Conservation (phyloP, 2,113 vertebrate species). For the Meles meles region DNA sequence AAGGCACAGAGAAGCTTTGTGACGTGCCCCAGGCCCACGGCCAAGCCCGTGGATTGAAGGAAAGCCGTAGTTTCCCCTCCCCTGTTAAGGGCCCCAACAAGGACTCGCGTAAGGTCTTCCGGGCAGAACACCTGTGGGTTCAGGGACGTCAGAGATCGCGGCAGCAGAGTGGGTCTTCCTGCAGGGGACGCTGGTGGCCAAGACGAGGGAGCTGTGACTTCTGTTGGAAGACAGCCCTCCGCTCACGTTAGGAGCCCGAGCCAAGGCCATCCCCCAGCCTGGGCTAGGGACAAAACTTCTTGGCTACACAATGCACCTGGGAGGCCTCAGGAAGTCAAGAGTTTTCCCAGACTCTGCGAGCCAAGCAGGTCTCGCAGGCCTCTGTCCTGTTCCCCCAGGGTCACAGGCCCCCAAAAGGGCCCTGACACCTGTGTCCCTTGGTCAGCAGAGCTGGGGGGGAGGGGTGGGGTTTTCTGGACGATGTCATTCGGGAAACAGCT, state of each 20-base stretch:
- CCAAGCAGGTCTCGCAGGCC: background rate
- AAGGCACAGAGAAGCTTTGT: fast-evolving
- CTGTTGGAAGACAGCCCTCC: fast-evolving
- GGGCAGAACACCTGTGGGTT: background rate
- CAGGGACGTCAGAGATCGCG: background rate
- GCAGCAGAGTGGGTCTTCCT: background rate
- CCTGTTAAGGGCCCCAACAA: fast-evolving
- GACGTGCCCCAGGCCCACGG: fast-evolving
- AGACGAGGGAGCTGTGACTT: fast-evolving
- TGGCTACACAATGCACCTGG: fast-evolving
- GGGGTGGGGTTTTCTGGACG: background rate
- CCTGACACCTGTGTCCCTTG: background rate
- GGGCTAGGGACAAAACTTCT: background rate
- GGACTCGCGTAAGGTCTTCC: fast-evolving
- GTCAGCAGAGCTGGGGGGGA: background rate
- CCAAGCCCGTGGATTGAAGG: background rate
- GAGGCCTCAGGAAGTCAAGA: background rate
- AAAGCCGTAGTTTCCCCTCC: background rate
- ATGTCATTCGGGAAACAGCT: conserved; percentile 26
- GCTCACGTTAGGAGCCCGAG: background rate
- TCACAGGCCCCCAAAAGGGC: background rate
- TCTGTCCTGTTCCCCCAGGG: background rate
- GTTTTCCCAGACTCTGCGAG: background rate
- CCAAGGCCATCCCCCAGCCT: fast-evolving
- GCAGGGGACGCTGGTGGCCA: fast-evolving